A percentile compares a stretch with the other conserved stretches of the same genome.
These are phyloP conservation scores for Chloropsis hardwickii DNA, from an alignment of 2,113 vertebrate genomes.

Conservation along the genomic window DNA sequence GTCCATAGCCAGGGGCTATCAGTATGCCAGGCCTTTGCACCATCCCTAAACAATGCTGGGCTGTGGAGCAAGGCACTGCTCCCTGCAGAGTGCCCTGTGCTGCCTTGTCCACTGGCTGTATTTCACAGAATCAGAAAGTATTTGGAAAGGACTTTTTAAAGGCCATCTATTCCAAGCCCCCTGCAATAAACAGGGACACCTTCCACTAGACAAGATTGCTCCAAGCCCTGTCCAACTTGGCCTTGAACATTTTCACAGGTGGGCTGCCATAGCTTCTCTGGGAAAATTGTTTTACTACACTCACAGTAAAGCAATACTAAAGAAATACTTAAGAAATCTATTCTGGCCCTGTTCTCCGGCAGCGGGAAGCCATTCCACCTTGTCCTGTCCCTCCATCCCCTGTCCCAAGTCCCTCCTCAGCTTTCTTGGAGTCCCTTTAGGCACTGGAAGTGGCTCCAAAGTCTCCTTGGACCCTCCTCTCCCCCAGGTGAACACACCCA, in stretches of 20 bases:
- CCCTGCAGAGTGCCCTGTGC: background rate
- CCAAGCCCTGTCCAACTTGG: background rate
- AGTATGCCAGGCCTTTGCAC: fast-evolving
- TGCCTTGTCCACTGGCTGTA: background rate
- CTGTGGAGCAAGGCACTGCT: background rate
- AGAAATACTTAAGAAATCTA: background rate
- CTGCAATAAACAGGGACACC: background rate
- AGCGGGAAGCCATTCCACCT: background rate
- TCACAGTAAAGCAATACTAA: background rate
- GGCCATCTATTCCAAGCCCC: background rate
- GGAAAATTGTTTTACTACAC: background rate
- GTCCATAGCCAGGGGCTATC: background rate
- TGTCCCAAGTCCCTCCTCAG: background rate
- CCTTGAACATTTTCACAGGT: background rate
- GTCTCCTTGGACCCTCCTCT: background rate
- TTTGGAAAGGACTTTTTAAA: background rate
- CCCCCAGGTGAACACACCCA: background rate
- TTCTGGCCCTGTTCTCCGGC: background rate
- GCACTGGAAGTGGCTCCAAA: background rate
- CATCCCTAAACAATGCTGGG: background rate
- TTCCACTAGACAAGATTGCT: background rate
- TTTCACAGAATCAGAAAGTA: background rate
- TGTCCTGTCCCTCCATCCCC: background rate
- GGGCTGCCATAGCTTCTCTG: background rate
- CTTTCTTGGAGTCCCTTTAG: background rate